Conservation (phyloP, 2,888 invertebrate species). For the Rotaria sp. region DNA sequence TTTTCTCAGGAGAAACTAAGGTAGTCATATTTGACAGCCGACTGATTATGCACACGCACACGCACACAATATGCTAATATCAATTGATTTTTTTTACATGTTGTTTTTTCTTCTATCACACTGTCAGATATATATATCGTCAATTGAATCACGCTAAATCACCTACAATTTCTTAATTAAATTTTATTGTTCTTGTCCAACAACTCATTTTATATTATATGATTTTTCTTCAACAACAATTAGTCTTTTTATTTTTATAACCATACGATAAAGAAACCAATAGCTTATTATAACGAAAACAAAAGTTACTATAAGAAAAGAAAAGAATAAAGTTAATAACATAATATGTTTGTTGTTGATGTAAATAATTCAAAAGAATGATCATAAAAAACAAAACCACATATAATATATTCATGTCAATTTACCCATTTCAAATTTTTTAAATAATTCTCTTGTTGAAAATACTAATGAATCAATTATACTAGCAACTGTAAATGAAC, state of each 20-base stretch:
- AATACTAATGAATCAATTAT: constrained; percentile 61
- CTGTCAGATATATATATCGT: background rate
- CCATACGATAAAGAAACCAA: background rate
- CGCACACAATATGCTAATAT: background rate
- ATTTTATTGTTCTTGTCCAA: background rate
- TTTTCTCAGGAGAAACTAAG: no score
- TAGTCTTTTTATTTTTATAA: background rate
- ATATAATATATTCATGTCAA: background rate
- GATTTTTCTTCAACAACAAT: no score
- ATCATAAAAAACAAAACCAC: background rate
- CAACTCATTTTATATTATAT: no score
- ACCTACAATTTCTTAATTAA: background rate
- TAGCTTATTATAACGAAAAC: background rate
- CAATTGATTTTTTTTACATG: background rate
- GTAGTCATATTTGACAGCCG: no score
- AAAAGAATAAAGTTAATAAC: no score
- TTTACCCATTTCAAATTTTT: constrained; percentile 61
- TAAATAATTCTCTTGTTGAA: constrained; percentile 59
- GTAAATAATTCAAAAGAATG: no score
- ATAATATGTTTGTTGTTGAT: no score
- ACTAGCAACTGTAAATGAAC: constrained; percentile 62
- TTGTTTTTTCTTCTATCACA: background rate
- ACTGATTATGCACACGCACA: no score
- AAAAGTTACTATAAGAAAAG: background rate
- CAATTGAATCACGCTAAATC: background rate